Evolutionary conservation across 1,140 invertebrate genomes (phyloP), one percentile per base, ranked within the genome.

Genomic region (Solenopsis fugax): DNA sequence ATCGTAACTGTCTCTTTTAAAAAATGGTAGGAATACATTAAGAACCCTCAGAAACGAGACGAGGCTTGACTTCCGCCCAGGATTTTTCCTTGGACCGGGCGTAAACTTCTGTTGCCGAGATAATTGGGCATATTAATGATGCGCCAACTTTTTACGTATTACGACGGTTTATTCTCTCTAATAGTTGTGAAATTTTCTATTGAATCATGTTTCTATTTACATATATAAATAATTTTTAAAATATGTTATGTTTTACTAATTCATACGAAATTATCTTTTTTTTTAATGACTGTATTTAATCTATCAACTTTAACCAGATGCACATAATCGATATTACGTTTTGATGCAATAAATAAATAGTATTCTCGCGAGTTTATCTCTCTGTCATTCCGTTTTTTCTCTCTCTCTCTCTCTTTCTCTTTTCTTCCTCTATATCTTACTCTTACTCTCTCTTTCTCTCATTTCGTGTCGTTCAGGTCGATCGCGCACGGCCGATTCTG

Each of bases 21-120:
- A 90, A 91, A 91, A 90, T 91, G 87, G 78, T 77, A 81, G 62
- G 87, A 91, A 90, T 91, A 91, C 78, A 91, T 91, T 90, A 89
- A 90, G 89, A 87, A 90, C 76, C 71, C 77, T 77, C 77, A 77
- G 81, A 41, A 67, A 65, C 78, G 84, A 41, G 56, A 84, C 87
- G 88, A 81, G 81, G 67, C 88, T 78, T 64, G 89, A 88, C 50
- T 87, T 91, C 89, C 87, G 89, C 13, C 29, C 48, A 29, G 52
- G 9, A 72, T 58, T 73, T 60, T 75, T 84, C 16, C 48, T 75
- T 37, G 24, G 18, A 62, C 37, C 67, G 9, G 16, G 80, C 24
- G 54, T 18, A 73, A 82, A 82, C 13, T 73, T 4, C 1, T 72
- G 48, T 24, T 60, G 37, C n/a, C 80, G 37, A 37, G 12, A 1